phyloP scores from a whole-genome alignment of 2,888 invertebrate species.

The Oligia strigilis region DNA sequence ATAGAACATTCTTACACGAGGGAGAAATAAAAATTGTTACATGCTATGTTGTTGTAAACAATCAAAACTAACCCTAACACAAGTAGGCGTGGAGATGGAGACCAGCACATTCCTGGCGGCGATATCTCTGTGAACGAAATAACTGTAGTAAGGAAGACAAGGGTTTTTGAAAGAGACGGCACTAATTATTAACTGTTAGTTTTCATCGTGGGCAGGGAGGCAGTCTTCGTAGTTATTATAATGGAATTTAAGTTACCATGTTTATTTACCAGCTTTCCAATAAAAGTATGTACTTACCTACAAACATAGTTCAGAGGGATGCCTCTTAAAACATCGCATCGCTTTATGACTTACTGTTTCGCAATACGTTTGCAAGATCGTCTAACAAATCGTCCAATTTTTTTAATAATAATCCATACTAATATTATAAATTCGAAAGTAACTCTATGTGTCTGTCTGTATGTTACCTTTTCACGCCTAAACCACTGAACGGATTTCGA shows the following conservation, averaged over 20 bases:
- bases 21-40: constrained; percentile 25
- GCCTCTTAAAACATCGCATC: not conserved
- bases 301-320: not conserved
- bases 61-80: too few species aligned
- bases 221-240: not conserved
- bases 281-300: not conserved
- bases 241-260: not conserved
- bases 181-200: too few species aligned
- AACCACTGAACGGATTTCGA: too few species aligned
- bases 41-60: constrained; percentile 33
- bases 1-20: constrained; percentile 39
- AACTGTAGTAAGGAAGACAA: constrained; percentile 42
- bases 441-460: too few species aligned
- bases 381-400: too few species aligned
- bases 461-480: too few species aligned
- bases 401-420: not conserved
- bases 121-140: too few species aligned
- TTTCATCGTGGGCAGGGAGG: constrained; percentile 9
- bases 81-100: too few species aligned
- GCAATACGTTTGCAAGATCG: not conserved
- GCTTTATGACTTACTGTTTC: not conserved
- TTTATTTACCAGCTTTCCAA: not conserved
- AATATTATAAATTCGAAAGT: too few species aligned
- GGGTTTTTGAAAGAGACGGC: not conserved
- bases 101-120: too few species aligned